phyloP scores from a whole-genome alignment of 2,888 invertebrate species.

The Sphecodes monilicornis region DNA sequence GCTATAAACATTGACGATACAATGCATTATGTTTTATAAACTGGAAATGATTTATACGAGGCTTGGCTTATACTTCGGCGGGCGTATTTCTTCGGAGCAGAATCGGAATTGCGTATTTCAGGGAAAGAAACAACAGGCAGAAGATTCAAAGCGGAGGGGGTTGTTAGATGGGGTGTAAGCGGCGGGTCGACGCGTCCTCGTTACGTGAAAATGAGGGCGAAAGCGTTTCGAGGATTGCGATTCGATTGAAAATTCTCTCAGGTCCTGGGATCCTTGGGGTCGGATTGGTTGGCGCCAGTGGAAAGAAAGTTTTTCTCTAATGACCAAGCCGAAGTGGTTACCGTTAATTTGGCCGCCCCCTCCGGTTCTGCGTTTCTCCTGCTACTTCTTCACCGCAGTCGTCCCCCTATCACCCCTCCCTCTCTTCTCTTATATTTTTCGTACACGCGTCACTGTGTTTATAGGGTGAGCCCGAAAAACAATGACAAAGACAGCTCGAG shows the following conservation, averaged over 20 bases:
- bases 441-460: constrained; percentile 67
- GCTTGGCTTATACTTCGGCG: not conserved
- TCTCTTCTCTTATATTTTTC: constrained; percentile 49
- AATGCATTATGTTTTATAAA: too few relatives aligned
- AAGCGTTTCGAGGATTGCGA: constrained; percentile 72
- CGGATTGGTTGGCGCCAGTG: constrained; percentile 73
- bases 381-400: constrained; percentile 58
- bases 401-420: constrained; percentile 53
- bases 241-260: constrained; percentile 77
- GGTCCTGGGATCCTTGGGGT: constrained; percentile 63
- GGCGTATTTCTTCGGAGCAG: constrained; percentile 30
- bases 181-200: constrained; percentile 66
- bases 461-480: constrained; percentile 82
- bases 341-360: constrained; percentile 78
- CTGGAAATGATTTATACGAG: not conserved
- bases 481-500: constrained; percentile 47
- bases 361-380: constrained; percentile 39
- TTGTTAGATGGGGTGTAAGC: constrained; percentile 27
- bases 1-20: not conserved
- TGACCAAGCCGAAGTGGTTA: constrained; percentile 79
- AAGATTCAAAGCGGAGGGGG: constrained; percentile 26
- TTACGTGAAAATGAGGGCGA: constrained; percentile 72
- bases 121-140: constrained; percentile 33
- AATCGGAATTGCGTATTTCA: constrained; percentile 58
- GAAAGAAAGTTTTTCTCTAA: constrained; percentile 79